These are phyloP conservation scores for Hyles lineata DNA, from an alignment of 2,888 invertebrate genomes.

Conservation along the genomic window DNA sequence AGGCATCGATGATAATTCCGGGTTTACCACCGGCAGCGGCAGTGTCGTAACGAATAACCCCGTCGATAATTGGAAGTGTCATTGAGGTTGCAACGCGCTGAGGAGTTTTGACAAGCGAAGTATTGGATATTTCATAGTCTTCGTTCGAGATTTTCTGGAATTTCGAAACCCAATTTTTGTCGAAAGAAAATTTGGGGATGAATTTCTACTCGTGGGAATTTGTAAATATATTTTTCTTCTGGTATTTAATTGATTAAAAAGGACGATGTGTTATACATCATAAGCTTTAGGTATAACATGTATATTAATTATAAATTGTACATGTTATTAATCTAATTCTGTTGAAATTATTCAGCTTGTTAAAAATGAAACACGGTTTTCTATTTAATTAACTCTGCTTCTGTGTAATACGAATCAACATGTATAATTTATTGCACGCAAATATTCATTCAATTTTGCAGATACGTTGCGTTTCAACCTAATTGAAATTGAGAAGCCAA, in stretches of 20 bases:
- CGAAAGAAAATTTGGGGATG: not conserved
- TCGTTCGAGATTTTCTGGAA: not conserved
- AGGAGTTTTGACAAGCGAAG: not conserved
- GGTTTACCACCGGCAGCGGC: not conserved
- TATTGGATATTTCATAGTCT: not conserved
- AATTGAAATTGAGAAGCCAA: not conserved
- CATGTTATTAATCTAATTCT: too few species aligned
- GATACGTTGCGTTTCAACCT: too few species aligned
- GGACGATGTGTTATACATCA: too few species aligned
- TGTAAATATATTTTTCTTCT: too few species aligned
- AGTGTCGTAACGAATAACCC: not conserved
- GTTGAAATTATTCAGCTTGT: too few species aligned
- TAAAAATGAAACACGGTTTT: too few species aligned
- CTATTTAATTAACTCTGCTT: too few species aligned
- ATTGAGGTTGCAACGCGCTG: not conserved
- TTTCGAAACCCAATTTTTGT: not conserved
- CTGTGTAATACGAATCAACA: not conserved
- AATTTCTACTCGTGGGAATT: too few species aligned
- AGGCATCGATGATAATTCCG: not conserved
- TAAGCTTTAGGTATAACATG: too few species aligned
- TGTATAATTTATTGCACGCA: not conserved
- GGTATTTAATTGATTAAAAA: too few species aligned
- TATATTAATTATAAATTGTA: too few species aligned
- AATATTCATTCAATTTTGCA: not conserved
- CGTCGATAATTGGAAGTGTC: not conserved